Evolutionary conservation across 2,113 vertebrate genomes (phyloP), one percentile per base, ranked within the genome.

Genomic region (Gavia stellata): DNA sequence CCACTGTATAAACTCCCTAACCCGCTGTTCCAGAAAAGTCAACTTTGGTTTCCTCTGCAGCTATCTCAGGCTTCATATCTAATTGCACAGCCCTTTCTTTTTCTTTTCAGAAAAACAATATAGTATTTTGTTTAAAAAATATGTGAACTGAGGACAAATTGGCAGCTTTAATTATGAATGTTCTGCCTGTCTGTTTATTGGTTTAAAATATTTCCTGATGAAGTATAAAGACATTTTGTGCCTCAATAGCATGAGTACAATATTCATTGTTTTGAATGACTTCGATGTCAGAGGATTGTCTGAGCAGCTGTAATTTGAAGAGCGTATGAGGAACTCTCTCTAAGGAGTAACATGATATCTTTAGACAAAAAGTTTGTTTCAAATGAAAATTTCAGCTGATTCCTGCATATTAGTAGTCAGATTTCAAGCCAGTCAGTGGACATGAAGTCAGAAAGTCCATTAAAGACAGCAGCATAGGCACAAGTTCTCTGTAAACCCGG

Each of bases 251-350:
- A 36, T 17, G 16, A 90, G 33, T 44, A 78, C 21, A 65, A 44
- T 81, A 86, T 74, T 92, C 40, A 65, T 72, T 93, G 80, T 92
- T 92, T 89, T 94, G 61, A 90, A 81, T 45, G 3, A 68, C 65
- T 91, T 91, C 17, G 44, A 84, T 56, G 40, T 88, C 36, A 10
- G 47, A 83, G 50, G 20, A 52, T 33, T 74, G 42, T 81, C 59
- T 47, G n/a, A 91, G 17, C 34, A 81, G 52, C 56, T 95, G 61
- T 71, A 94, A 86, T 93, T 72, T 79, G 80, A 95, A 87, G 8
- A 87, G 5, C 68, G 68, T 65, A 91, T 18, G 14, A 74, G 25
- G 92, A 78, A 45, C 36, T 33, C 36, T 73, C n/a, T 84, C 47
- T 84, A 59, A 44, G 42, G 73, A 93, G 28, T 50, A 79, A 81